Evolutionary conservation across 1,140 invertebrate genomes (phyloP).

Genomic region (Camponotus pennsylvanicus): DNA sequence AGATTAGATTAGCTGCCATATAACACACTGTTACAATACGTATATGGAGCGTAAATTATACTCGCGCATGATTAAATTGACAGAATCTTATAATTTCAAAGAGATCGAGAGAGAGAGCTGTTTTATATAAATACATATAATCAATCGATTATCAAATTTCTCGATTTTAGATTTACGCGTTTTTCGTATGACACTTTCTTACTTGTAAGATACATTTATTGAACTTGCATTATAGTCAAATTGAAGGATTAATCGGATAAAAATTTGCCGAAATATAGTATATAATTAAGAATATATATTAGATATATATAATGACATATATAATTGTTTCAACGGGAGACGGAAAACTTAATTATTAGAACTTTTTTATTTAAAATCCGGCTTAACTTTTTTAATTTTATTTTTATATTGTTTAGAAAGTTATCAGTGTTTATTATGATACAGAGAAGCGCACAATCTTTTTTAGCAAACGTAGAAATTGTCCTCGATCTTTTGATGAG

Average conservation of each 20-base stretch:
- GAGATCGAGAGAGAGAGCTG: neutral
- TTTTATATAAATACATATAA: slow-evolving; percentile 15
- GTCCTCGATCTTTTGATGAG: slow-evolving; percentile 28
- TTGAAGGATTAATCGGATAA: slow-evolving; percentile 14
- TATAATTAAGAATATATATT: neutral
- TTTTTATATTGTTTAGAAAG: slow-evolving; percentile 16
- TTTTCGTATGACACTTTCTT: neutral
- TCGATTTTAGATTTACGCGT: neutral
- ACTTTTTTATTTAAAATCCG: neutral
- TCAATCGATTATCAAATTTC: neutral
- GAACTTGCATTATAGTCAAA: neutral
- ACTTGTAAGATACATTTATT: neutral
- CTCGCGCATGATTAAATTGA: too few relatives aligned
- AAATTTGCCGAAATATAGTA: neutral
- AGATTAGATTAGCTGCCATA: slow-evolving; percentile 36
- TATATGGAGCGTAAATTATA: slow-evolving; percentile 2
- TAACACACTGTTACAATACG: slow-evolving; percentile 21
- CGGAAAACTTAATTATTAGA: neutral
- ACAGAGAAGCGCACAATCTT: slow-evolving; percentile 36
- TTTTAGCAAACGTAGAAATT: slow-evolving; percentile 38
- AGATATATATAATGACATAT: neutral
- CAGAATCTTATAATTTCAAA: neutral
- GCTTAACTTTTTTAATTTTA: neutral
- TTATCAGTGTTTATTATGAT: slow-evolving; percentile 31
- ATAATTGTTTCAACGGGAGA: neutral